Evolutionary conservation across 2,888 invertebrate species (phyloP), one percentile per base, ranked within the genome.

Genomic region (Latrodectus hesperus): DNA sequence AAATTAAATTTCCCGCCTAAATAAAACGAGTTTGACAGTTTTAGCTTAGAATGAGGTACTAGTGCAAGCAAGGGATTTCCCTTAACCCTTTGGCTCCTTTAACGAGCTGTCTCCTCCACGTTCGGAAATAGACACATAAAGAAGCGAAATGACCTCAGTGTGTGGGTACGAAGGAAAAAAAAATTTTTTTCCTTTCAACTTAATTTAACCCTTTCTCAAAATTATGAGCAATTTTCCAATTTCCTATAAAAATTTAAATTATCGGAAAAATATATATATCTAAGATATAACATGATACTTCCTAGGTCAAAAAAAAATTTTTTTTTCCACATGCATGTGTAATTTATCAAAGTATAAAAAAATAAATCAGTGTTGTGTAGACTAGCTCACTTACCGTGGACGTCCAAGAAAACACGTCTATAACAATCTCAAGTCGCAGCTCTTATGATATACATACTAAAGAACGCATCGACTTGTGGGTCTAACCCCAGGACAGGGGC

Each of bases 401-500:
- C 14, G 55, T 26, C 71, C 26, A 60, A 51, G 75, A 72, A 71
- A 65, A 12, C 52, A 60, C 72, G 84, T 85, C 84, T 79, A 79
- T 74, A 71, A 77, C 87, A 76, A 72, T 87, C 72, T 55, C 52
- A 68, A 70, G 68, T 87, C 74, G 73, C n/a, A 22, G 79, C 70
- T 68, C 79, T 85, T 79, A 70, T 80, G 79, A 73, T 64, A 65
- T 49, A 49, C 73, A 60, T 73, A 72, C 72, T 77, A 87, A 88
- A 84, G 88, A 84, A 88, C 73, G 77, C 78, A 80, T 67, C 76
- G 81, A 75, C 77, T 82, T 72, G 73, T 78, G 71, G 88, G 76
- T 84, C 82, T 84, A 67, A 88, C 88, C 88, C 88, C 88, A 75
- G 88, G 79, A 81, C 83, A 83, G 81, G 83, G 88, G 82, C 82